These are phyloP conservation scores for Charanyca ferruginea DNA, from an alignment of 2,888 invertebrate genomes.

Conservation along the genomic window DNA sequence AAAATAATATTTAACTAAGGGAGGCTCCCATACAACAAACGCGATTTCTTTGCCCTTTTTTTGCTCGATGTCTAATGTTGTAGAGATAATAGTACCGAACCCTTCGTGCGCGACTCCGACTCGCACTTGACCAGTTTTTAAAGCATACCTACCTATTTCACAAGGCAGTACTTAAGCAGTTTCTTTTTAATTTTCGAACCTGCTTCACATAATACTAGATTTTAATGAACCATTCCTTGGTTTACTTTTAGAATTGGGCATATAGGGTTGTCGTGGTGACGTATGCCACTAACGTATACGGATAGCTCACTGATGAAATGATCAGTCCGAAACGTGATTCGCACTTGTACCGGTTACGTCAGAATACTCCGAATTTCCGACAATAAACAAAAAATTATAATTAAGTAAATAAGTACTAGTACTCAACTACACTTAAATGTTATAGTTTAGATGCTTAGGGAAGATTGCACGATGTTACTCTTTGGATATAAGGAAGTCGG, in stretches of 20 bases:
- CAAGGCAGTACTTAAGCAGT: too few species aligned
- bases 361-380: slow-evolving; percentile 18
- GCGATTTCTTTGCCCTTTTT: too few species aligned
- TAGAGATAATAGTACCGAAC: too few species aligned
- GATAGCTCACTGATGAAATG: slow-evolving; percentile 20
- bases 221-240: background rate
- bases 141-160: too few species aligned
- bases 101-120: too few species aligned
- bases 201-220: background rate
- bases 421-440: slow-evolving; percentile 6
- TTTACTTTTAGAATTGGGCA: background rate
- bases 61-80: too few species aligned
- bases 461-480: slow-evolving; percentile 24
- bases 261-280: background rate
- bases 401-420: background rate
- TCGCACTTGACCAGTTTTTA: too few species aligned
- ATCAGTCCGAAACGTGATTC: slow-evolving; percentile 20
- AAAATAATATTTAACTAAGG: too few species aligned
- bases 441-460: slow-evolving; percentile 34
- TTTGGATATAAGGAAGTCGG: slow-evolving; percentile 41
- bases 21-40: too few species aligned
- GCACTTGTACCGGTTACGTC: slow-evolving; percentile 29
- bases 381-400: slow-evolving; percentile 9
- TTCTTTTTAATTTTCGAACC: too few species aligned
- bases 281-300: slow-evolving; percentile 1